Evolutionary conservation across 2,113 vertebrate species (phyloP).

Genomic region (Triplophysa dalaica): DNA sequence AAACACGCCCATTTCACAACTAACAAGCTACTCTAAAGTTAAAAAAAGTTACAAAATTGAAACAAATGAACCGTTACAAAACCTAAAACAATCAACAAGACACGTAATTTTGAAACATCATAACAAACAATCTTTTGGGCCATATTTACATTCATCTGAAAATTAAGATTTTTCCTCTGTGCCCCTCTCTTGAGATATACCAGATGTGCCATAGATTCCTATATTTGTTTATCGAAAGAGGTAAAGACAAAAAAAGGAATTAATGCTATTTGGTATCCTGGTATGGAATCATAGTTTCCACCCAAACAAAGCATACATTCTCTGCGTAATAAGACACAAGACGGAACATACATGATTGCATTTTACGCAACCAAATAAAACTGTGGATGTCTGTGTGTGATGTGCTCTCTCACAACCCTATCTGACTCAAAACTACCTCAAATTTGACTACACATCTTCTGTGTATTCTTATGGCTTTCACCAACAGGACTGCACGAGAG

Average conservation of each 20-base stretch:
- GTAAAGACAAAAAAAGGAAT: conserved; percentile 40
- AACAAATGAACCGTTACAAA: conserved; percentile 40
- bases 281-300: conserved; percentile 57
- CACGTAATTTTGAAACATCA: conserved; percentile 61
- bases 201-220: conserved; percentile 16
- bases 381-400: conserved; percentile 14
- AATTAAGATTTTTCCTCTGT: not conserved
- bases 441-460: conserved; percentile 52
- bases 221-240: conserved; percentile 38
- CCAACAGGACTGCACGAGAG: conserved; percentile 70
- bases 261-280: conserved; percentile 61
- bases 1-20: conserved; percentile 66
- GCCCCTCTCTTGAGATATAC: conserved; percentile 16
- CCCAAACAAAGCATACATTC: conserved; percentile 71
- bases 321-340: conserved; percentile 64
- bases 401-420: conserved; percentile 44
- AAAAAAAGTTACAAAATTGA: conserved; percentile 56
- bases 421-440: conserved; percentile 66
- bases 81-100: conserved; percentile 44
- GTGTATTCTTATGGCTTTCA: conserved; percentile 63
- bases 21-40: conserved; percentile 54
- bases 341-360: conserved; percentile 58
- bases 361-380: conserved; percentile 51
- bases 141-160: conserved; percentile 61
- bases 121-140: conserved; percentile 64